A percentile compares a stretch with the other conserved stretches of the same genome.
These are phyloP conservation scores for Chloebia gouldiae DNA, from an alignment of 2,113 vertebrate species.

Conservation along the genomic window DNA sequence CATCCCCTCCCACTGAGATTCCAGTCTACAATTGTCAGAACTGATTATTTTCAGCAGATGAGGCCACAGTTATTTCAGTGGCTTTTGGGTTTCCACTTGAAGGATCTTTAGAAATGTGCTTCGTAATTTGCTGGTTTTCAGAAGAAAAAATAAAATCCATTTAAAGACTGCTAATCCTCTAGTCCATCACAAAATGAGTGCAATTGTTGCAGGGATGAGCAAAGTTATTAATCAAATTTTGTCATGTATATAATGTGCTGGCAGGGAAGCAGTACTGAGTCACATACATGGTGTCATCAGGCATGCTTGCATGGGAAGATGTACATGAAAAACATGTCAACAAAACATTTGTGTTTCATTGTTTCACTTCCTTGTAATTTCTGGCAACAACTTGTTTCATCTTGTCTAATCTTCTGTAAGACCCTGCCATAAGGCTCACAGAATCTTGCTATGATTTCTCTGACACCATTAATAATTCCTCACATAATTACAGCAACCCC, in stretches of 20 bases:
- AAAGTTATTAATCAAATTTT: background rate
- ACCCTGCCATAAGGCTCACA: background rate
- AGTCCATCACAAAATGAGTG: background rate
- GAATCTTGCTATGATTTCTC: background rate
- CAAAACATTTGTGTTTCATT: background rate
- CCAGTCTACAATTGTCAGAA: conserved; percentile 31
- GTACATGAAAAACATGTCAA: background rate
- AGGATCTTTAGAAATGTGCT: conserved; percentile 3
- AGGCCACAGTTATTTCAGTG: conserved; percentile 48
- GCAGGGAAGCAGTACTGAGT: background rate
- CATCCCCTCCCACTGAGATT: background rate
- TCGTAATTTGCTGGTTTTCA: conserved; percentile 42
- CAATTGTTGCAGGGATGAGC: conserved; percentile 20
- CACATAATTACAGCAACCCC: background rate
- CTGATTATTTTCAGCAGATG: conserved; percentile 43
- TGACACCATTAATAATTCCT: background rate
- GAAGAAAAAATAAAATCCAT: background rate
- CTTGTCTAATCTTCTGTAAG: background rate
- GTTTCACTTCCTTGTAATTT: background rate
- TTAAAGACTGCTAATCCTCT: conserved; percentile 17
- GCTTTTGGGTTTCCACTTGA: conserved; percentile 46
- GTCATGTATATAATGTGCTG: background rate
- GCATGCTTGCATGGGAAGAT: background rate
- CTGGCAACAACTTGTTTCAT: conserved; percentile 1
- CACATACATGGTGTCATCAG: background rate